Evolutionary conservation across 2,113 vertebrate species (phyloP).

Genomic region (Platanista minor): DNA sequence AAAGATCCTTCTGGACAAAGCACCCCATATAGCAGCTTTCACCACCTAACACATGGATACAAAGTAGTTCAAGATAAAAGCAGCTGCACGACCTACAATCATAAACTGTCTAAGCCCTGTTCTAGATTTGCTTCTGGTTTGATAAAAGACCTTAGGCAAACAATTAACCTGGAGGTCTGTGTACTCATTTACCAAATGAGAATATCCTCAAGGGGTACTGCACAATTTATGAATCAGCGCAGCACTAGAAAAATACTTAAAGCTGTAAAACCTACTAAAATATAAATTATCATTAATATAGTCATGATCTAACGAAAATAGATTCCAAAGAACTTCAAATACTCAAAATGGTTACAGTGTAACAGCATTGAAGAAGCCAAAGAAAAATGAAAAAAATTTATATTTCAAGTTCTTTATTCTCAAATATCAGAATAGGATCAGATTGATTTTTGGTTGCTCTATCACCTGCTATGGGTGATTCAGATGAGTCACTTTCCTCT

Average conservation of each 20-base stretch:
- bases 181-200: conserved; percentile 63
- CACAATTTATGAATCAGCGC: conserved; percentile 13
- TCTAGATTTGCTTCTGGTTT: conserved; percentile 62
- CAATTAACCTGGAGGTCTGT: conserved; percentile 51
- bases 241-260: neutral
- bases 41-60: neutral
- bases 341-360: neutral
- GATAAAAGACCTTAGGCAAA: conserved; percentile 50
- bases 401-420: conserved; percentile 22
- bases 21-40: conserved; percentile 1
- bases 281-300: neutral
- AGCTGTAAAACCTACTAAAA: neutral
- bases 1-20: neutral
- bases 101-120: conserved; percentile 30
- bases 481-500: neutral
- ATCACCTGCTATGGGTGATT: neutral
- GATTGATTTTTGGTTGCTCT: neutral
- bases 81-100: conserved; percentile 57
- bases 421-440: neutral
- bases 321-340: conserved; percentile 3
- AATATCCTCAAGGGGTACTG: conserved; percentile 3
- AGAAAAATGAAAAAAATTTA: neutral
- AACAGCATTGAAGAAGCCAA: neutral
- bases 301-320: conserved; percentile 47
- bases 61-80: conserved; percentile 51